Conservation (phyloP, 2,797 vertebrate genomes). For the Sphaeramia orbicularis region DNA sequence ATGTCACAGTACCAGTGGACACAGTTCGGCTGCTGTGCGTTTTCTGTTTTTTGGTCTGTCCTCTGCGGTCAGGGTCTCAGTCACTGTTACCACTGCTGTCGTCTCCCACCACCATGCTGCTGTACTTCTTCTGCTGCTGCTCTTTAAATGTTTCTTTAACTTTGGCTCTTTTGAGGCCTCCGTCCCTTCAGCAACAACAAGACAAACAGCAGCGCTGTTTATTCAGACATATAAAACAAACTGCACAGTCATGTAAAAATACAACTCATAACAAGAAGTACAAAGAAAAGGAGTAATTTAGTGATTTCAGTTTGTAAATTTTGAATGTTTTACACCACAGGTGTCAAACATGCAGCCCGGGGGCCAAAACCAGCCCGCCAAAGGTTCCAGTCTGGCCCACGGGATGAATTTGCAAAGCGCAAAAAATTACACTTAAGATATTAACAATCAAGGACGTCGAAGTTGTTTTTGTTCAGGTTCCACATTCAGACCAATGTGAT, state of each 20-base stretch:
- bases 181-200: constrained; percentile 87
- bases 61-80: constrained; percentile 33
- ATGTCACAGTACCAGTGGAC: not conserved
- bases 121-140: constrained; percentile 96
- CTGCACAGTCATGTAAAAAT: not conserved
- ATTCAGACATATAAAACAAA: not conserved
- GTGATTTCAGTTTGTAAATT: constrained; percentile 8
- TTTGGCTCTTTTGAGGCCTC: constrained; percentile 93
- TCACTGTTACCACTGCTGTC: constrained; percentile 79
- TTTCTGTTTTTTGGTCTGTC: too few species aligned
- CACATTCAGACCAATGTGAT: too few species aligned
- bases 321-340: too few species aligned
- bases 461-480: too few species aligned
- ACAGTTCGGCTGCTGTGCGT: too few species aligned
- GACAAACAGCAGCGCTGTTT: constrained; percentile 3
- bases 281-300: not conserved
- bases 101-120: constrained; percentile 93
- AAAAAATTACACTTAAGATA: too few species aligned
- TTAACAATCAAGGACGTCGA: too few species aligned
- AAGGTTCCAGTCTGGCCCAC: too few species aligned
- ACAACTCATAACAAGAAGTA: not conserved
- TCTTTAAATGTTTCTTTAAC: constrained; percentile 94
- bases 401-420: too few species aligned
- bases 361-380: too few species aligned
- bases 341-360: too few species aligned